These are phyloP conservation scores for Ptychadena robeensis DNA, from an alignment of 2,797 vertebrate species.

Conservation along the genomic window DNA sequence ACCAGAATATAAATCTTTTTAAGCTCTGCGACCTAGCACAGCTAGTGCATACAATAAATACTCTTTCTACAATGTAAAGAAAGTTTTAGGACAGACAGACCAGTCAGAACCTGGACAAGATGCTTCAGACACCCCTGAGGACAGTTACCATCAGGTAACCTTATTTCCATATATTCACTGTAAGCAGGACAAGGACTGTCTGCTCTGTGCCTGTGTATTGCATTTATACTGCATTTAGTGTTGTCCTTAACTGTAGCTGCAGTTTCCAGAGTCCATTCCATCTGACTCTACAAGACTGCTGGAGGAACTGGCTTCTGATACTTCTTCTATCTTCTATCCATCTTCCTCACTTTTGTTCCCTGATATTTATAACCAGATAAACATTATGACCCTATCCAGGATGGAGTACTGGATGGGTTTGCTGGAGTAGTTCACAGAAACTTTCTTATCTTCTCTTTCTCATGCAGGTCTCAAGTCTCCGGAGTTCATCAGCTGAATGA, in stretches of 20 bases:
- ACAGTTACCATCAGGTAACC: background rate
- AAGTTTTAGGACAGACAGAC: background rate
- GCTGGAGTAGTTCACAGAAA: background rate
- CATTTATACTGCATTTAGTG: background rate
- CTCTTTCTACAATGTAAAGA: background rate
- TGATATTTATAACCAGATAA: too few species aligned
- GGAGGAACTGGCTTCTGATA: background rate
- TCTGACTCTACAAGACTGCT: background rate
- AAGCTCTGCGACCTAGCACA: conserved; percentile 25
- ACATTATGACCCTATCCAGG: background rate
- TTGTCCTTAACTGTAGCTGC: background rate
- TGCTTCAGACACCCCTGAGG: background rate
- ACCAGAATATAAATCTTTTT: conserved; percentile 1
- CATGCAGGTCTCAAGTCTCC: conserved; percentile 83
- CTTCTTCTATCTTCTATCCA: background rate
- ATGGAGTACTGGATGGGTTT: too few species aligned
- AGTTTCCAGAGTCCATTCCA: background rate
- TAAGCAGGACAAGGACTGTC: background rate
- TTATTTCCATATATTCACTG: background rate
- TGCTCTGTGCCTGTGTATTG: background rate
- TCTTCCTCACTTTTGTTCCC: background rate
- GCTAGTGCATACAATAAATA: conserved; percentile 48
- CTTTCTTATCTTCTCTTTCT: conserved; percentile 84
- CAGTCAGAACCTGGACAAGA: background rate
- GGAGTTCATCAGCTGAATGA: conserved; percentile 88